These are phyloP conservation scores for Bos indicus DNA, from an alignment of 2,113 vertebrate species.

Conservation along the genomic window DNA sequence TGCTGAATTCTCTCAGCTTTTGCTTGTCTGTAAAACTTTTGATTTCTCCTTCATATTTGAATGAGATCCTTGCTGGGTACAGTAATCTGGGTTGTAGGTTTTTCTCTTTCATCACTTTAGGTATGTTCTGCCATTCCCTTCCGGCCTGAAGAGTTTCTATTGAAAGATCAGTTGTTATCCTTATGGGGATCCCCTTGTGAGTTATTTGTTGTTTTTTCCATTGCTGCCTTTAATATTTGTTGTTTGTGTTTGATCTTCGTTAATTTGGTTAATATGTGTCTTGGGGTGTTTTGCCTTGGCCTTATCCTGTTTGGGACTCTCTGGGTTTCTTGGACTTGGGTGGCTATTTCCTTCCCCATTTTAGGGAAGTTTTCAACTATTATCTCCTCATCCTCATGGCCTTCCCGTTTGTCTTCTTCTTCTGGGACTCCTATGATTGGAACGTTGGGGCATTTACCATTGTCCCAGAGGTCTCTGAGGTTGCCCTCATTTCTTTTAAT, in stretches of 20 bases:
- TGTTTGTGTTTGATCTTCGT: background rate
- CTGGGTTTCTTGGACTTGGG: background rate
- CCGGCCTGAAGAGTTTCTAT: background rate
- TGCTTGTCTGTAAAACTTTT: background rate
- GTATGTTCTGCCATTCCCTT: background rate
- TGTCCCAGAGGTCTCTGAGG: background rate
- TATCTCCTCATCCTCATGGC: background rate
- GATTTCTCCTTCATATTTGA: background rate
- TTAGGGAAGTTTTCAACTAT: background rate
- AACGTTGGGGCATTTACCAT: rapidly evolving
- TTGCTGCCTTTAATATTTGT: background rate
- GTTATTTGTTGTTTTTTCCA: background rate
- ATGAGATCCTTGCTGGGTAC: background rate
- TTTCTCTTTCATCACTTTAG: background rate
- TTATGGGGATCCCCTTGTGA: background rate
- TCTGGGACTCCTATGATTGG: background rate
- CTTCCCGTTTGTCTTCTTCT: background rate
- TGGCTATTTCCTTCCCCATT: background rate
- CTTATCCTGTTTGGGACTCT: background rate
- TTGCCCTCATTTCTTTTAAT: background rate
- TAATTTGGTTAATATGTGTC: background rate
- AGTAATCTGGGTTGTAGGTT: background rate
- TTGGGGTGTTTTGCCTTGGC: background rate
- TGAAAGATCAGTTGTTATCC: background rate
- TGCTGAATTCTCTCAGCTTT: background rate